phyloP scores from a whole-genome alignment of 2,888 invertebrate genomes.

The Sarcophaga subvicina region DNA sequence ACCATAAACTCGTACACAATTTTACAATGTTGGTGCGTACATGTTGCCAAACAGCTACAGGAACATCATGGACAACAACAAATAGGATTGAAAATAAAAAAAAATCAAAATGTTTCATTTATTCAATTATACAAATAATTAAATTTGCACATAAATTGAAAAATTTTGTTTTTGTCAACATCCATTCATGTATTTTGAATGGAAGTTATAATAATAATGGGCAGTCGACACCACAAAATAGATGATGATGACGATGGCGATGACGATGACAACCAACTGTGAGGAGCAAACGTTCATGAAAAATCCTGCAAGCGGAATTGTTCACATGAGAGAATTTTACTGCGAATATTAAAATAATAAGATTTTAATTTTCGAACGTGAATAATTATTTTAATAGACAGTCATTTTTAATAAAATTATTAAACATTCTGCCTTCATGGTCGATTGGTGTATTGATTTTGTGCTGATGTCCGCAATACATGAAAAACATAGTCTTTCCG shows the following conservation, averaged over 20 bases:
- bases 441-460: too few relatives aligned
- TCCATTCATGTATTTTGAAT: background rate
- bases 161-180: conserved; percentile 30
- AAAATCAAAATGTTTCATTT: conserved; percentile 7
- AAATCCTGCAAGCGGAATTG: background rate
- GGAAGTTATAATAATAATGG: background rate
- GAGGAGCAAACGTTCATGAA: background rate
- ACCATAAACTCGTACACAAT: too few relatives aligned
- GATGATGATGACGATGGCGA: background rate
- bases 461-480: too few relatives aligned
- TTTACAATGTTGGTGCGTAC: background rate
- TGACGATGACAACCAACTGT: background rate
- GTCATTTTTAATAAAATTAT: too few relatives aligned
- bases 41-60: background rate
- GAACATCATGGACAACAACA: too few relatives aligned
- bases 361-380: too few relatives aligned
- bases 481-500: too few relatives aligned
- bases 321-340: too few relatives aligned
- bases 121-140: conserved; percentile 45
- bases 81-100: background rate
- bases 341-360: too few relatives aligned
- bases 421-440: too few relatives aligned
- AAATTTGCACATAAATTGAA: conserved; percentile 51
- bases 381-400: too few relatives aligned
- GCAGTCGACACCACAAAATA: background rate